phyloP scores from a whole-genome alignment of 2,888 invertebrate species.

The Eupithecia centaureata region DNA sequence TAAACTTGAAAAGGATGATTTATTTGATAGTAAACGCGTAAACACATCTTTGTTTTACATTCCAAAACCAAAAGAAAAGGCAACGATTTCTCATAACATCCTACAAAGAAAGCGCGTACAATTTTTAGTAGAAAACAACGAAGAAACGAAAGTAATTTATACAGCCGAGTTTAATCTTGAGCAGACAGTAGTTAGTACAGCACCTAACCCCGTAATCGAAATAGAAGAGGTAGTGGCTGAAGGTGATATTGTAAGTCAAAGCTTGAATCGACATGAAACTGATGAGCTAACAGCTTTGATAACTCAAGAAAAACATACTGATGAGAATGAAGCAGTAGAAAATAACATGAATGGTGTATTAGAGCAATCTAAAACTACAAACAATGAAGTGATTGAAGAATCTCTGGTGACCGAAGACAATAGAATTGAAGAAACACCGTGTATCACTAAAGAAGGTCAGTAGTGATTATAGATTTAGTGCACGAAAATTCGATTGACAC shows the following conservation, averaged over 20 bases:
- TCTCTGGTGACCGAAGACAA: constrained; percentile 37
- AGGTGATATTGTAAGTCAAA: constrained; percentile 74
- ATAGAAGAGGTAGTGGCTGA: constrained; percentile 64
- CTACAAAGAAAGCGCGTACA: constrained; percentile 87
- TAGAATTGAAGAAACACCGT: constrained; percentile 28
- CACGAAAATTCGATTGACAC: neutral
- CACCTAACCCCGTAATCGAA: constrained; percentile 52
- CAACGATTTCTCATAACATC: constrained; percentile 60
- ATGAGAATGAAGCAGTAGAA: constrained; percentile 49
- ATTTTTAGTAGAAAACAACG: constrained; percentile 86
- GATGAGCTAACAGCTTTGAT: constrained; percentile 55
- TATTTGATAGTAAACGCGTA: constrained; percentile 63
- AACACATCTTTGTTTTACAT: constrained; percentile 86
- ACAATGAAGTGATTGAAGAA: constrained; percentile 47
- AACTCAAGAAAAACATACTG: constrained; percentile 50
- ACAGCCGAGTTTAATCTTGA: constrained; percentile 79
- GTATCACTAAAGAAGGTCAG: constrained; percentile 52
- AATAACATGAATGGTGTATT: constrained; percentile 39
- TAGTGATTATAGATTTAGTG: neutral
- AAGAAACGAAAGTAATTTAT: constrained; percentile 78
- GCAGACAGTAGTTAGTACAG: constrained; percentile 58
- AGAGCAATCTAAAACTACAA: constrained; percentile 45
- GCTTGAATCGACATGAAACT: constrained; percentile 53
- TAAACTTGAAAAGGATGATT: constrained; percentile 66
- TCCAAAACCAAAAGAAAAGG: constrained; percentile 81